These are phyloP conservation scores for Trichacis sp. DNA, from an alignment of 2,888 invertebrate species.

Conservation along the genomic window DNA sequence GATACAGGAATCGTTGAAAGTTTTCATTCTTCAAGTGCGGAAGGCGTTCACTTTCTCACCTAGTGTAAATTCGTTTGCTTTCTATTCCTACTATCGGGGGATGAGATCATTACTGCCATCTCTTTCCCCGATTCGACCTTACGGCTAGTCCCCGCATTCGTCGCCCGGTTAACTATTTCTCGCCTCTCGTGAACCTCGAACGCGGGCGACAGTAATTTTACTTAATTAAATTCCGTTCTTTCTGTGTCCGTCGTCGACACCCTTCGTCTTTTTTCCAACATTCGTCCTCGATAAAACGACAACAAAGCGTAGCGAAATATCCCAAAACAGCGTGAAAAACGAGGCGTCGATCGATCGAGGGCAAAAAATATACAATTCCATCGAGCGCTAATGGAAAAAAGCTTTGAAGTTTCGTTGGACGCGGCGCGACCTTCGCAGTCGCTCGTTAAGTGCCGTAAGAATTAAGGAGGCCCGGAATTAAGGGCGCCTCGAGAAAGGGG, in stretches of 20 bases:
- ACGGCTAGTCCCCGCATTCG: conserved; percentile 43
- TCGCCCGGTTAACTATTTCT: conserved; percentile 50
- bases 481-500: conserved; percentile 39
- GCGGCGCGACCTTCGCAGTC: too few species aligned
- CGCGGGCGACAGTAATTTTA: conserved; percentile 66
- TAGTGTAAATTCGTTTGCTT: conserved; percentile 61
- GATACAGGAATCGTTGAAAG: too few species aligned
- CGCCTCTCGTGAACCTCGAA: conserved; percentile 43
- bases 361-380: background rate
- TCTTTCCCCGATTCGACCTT: conserved; percentile 44
- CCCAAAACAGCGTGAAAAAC: too few species aligned
- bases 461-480: conserved; percentile 46
- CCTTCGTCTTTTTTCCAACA: conserved; percentile 18
- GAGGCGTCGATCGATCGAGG: too few species aligned
- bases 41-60: background rate
- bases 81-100: conserved; percentile 65
- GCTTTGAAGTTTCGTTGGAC: conserved; percentile 9
- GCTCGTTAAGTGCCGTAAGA: conserved; percentile 53
- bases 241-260: conserved; percentile 43
- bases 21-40: too few species aligned
- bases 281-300: too few species aligned
- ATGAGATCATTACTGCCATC: conserved; percentile 62
- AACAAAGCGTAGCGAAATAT: too few species aligned
- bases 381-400: background rate
- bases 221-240: conserved; percentile 70